Percentiles rank a stretch among this genome's conserved stretches.
These are phyloP conservation scores for Scaptomyza montana DNA, from an alignment of 1,140 invertebrate species.

Conservation along the genomic window DNA sequence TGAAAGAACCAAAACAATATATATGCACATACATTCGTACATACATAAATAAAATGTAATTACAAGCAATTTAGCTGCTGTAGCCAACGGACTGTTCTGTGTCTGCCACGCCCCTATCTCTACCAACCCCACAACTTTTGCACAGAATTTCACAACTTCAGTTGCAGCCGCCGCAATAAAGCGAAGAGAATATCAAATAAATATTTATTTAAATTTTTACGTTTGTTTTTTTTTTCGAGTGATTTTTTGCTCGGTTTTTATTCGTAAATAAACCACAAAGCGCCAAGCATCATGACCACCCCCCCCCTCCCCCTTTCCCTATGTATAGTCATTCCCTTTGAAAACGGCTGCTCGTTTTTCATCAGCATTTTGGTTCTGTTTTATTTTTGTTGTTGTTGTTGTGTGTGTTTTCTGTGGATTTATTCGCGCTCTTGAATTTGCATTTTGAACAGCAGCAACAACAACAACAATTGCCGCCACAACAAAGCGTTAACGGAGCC, in stretches of 20 bases:
- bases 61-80: conserved; percentile 58
- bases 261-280: conserved; percentile 76
- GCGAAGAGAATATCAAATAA: conserved; percentile 64
- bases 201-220: conserved; percentile 50
- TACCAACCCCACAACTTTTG: conserved; percentile 48
- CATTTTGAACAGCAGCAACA: conserved; percentile 61
- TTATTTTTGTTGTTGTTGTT: too few species aligned
- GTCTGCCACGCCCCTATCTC: not conserved
- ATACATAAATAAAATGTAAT: conserved; percentile 64
- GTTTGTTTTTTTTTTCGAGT: not conserved
- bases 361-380: conserved; percentile 20
- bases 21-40: not conserved
- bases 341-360: conserved; percentile 51
- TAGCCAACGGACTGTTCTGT: not conserved
- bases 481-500: conserved; percentile 32
- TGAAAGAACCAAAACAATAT: conserved; percentile 19
- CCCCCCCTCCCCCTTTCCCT: not conserved
- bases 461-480: conserved; percentile 23
- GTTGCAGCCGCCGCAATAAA: conserved; percentile 53
- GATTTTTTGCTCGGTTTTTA: conserved; percentile 12
- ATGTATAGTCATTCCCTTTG: not conserved
- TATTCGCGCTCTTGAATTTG: conserved; percentile 77
- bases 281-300: conserved; percentile 53
- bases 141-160: conserved; percentile 72
- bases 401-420: conserved; percentile 58